phyloP scores from a whole-genome alignment of 2,797 vertebrate genomes.

The Buceros bicornis region DNA sequence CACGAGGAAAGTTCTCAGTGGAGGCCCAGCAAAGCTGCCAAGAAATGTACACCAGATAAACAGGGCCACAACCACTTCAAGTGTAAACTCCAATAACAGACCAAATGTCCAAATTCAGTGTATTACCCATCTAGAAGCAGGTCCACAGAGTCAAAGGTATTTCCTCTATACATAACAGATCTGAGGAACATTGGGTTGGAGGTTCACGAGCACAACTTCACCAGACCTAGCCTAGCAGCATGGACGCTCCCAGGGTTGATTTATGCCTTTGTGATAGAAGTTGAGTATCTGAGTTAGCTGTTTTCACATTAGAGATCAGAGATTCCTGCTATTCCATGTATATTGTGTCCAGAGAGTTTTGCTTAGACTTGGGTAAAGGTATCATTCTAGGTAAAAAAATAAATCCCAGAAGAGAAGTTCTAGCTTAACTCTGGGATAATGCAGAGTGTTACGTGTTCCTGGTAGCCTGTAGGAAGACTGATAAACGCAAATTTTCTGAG shows the following conservation, averaged over 20 bases:
- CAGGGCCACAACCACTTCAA: not conserved
- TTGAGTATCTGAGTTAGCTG: accelerated
- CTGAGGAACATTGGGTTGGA: not conserved
- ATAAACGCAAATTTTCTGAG: not conserved
- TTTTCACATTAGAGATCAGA: not conserved
- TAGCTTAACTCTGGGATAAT: not conserved
- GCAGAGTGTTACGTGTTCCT: not conserved
- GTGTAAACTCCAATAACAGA: not conserved
- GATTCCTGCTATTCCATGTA: not conserved
- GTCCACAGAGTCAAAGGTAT: not conserved
- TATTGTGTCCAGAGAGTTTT: not conserved
- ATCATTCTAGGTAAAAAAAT: not conserved
- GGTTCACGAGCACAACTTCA: not conserved
- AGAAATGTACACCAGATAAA: not conserved
- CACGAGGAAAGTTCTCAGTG: not conserved
- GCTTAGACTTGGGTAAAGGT: not conserved
- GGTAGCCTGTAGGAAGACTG: not conserved
- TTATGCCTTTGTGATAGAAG: not conserved
- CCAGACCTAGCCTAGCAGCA: not conserved
- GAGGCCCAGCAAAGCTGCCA: not conserved
- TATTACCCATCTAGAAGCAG: not conserved
- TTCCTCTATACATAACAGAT: not conserved
- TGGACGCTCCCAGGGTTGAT: not conserved
- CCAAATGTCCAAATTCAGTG: not conserved
- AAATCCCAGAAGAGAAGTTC: not conserved